A percentile compares a stretch with the other conserved stretches of the same genome.
Conservation (phyloP, 2,888 invertebrate species). For the Thereva unica region DNA sequence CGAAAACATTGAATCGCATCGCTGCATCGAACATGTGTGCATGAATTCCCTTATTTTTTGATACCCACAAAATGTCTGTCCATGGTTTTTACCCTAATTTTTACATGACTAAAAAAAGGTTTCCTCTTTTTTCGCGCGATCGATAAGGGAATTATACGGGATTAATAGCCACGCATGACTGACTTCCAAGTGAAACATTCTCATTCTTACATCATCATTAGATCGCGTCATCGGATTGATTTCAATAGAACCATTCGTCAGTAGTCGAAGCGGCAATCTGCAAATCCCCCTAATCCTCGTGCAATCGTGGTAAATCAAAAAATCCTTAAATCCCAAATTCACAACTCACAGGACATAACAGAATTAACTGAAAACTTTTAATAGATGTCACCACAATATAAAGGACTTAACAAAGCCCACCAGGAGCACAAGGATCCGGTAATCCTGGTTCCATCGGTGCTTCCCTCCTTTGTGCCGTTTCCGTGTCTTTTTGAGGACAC, state of each 20-base stretch:
- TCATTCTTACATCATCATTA: conserved; percentile 31
- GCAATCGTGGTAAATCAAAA: neutral
- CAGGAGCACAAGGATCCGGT: conserved; percentile 13
- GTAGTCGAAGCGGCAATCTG: neutral
- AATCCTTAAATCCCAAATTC: conserved; percentile 21
- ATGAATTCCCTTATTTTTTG: no score
- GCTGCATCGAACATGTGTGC: no score
- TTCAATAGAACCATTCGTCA: conserved; percentile 14
- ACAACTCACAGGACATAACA: conserved; percentile 14
- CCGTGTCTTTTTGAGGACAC: neutral
- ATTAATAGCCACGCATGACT: conserved; percentile 36
- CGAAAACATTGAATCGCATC: no score
- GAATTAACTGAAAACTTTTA: conserved; percentile 13
- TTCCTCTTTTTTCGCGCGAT: conserved; percentile 14
- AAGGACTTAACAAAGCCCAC: conserved; percentile 1
- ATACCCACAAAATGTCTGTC: no score
- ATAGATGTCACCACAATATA: conserved; percentile 26
- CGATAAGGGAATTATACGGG: conserved; percentile 37
- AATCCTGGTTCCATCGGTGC: conserved; percentile 10
- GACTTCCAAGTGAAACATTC: conserved; percentile 35
- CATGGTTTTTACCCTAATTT: no score
- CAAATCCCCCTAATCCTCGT: no score
- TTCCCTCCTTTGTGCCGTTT: neutral
- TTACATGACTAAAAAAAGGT: no score
- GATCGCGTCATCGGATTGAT: conserved; percentile 15